Evolutionary conservation across 2,888 invertebrate genomes (phyloP), one percentile per base, ranked within the genome.

Genomic region (Catonia carolina): DNA sequence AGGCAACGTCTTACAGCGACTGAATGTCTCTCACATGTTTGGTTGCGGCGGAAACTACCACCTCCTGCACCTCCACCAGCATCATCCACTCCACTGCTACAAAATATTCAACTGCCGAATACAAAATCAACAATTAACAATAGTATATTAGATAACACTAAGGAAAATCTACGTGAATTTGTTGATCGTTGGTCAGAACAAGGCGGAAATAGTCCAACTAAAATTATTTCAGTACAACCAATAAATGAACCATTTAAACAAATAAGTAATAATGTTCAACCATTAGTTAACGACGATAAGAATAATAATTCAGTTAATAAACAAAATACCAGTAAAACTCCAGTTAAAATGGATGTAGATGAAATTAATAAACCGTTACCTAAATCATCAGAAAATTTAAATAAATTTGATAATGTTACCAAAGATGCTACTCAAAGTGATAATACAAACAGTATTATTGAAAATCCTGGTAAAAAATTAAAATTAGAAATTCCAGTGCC

Each of bases 21-120:
- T 83, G 95, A 71, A 82, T 91, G 93, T 74, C 79, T 93, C 69
- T 82, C 85, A 61, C 95, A 96, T 74, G 81, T 80, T 66, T 96
- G 96, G 96, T 78, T 96, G 64, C 76, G 77, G 68, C 78, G 81
- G 68, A 79, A 81, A 68, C 70, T 69, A 45, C 64, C 68, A 54
- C 73, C 70, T 23, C 65, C 71, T 35, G 65, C 71, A 31, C 70
- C 72, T 27, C 66, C 22, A 6, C 41, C 41, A 2, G 7, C 14
- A 2, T n/a, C 41, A 17, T 22, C 41, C 2, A 15, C 41, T 3
- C 17, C 4, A 35, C 7, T 7, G 15, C 17, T 12, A 51, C 33
- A 14, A 35, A 35, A 33, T 35, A 35, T 12, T 35, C 22, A 53
- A 49, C n/a, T n/a, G n/a, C 22, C 42, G 23, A 18, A 36, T 36